These are phyloP conservation scores for Acheta domesticus DNA, from an alignment of 2,888 invertebrate species.

Conservation along the genomic window DNA sequence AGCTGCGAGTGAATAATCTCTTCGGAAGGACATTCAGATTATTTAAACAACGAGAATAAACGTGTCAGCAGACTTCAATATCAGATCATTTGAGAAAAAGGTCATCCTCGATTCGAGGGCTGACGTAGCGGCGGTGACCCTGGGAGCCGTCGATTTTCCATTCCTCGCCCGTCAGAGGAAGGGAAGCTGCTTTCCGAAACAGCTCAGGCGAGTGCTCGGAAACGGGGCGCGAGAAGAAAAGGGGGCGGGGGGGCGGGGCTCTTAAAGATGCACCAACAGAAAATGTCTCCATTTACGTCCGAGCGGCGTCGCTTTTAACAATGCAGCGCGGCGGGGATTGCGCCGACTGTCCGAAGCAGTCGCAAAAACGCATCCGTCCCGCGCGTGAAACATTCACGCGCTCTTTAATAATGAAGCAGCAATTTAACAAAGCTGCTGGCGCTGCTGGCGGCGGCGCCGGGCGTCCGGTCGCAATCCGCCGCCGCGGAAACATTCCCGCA, in stretches of 20 bases:
- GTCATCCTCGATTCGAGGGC: no score
- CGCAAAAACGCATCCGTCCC: slow-evolving; percentile 10
- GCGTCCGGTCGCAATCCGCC: not conserved
- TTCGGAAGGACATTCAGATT: no score
- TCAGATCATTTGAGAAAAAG: no score
- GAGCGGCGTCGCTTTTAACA: slow-evolving; percentile 5
- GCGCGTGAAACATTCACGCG: not conserved
- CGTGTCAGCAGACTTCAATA: no score
- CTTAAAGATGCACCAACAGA: slow-evolving; percentile 1
- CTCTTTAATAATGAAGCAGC: not conserved
- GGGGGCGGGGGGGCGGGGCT: not conserved
- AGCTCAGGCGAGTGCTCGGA: not conserved
- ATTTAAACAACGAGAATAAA: no score
- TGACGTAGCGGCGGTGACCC: no score
- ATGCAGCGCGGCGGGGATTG: not conserved
- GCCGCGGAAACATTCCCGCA: not conserved
- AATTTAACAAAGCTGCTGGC: not conserved
- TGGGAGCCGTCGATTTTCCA: no score
- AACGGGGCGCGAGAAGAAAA: not conserved
- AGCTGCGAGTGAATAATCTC: no score
- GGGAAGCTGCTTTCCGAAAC: no score
- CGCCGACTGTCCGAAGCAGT: not conserved
- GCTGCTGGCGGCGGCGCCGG: not conserved
- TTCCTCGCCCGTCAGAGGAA: no score
- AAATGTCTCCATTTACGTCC: slow-evolving; percentile 11